phyloP scores from a whole-genome alignment of 2,888 invertebrate genomes.

The Drosophila multiciliata region DNA sequence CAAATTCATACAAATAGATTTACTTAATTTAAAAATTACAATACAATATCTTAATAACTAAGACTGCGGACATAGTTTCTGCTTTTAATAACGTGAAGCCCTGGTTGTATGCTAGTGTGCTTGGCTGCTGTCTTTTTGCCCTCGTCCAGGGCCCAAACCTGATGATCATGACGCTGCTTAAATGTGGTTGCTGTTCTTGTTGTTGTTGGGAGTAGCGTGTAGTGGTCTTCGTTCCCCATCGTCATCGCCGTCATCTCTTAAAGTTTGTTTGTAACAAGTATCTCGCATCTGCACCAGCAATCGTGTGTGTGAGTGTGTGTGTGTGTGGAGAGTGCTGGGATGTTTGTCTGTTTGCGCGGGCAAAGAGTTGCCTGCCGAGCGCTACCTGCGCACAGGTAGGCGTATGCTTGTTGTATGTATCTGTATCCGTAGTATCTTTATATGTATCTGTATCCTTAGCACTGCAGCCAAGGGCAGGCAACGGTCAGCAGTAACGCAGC shows the following conservation, averaged over 20 bases:
- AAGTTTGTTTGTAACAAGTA: slow-evolving; percentile 74
- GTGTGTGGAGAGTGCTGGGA: slow-evolving; percentile 12
- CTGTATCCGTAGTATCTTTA: slow-evolving; percentile 44
- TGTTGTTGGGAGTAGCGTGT: slow-evolving; percentile 55
- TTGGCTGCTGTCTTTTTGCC: slow-evolving; percentile 40
- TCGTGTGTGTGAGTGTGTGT: slow-evolving; percentile 27
- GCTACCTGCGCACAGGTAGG: slow-evolving; percentile 77
- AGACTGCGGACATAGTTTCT: background rate
- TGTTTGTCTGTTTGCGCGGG: slow-evolving; percentile 55
- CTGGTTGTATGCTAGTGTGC: slow-evolving; percentile 39
- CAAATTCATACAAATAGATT: background rate
- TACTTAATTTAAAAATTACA: background rate
- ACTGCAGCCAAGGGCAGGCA: slow-evolving; percentile 49
- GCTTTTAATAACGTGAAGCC: slow-evolving; percentile 17
- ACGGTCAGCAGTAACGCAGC: slow-evolving; percentile 61
- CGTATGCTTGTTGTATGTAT: slow-evolving; percentile 59
- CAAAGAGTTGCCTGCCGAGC: slow-evolving; percentile 71
- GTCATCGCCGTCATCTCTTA: slow-evolving; percentile 51
- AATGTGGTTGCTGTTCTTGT: slow-evolving; percentile 49
- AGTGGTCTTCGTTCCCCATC: slow-evolving; percentile 38
- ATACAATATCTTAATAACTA: background rate
- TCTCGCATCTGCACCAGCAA: slow-evolving; percentile 64
- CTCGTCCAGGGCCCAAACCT: slow-evolving; percentile 47
- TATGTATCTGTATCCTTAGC: slow-evolving; percentile 51
- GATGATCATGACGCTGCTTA: slow-evolving; percentile 59